Percentiles rank a stretch among this genome's conserved stretches.
Evolutionary conservation across 2,888 invertebrate species (phyloP).

Genomic region (Hirudinaria manillensis): DNA sequence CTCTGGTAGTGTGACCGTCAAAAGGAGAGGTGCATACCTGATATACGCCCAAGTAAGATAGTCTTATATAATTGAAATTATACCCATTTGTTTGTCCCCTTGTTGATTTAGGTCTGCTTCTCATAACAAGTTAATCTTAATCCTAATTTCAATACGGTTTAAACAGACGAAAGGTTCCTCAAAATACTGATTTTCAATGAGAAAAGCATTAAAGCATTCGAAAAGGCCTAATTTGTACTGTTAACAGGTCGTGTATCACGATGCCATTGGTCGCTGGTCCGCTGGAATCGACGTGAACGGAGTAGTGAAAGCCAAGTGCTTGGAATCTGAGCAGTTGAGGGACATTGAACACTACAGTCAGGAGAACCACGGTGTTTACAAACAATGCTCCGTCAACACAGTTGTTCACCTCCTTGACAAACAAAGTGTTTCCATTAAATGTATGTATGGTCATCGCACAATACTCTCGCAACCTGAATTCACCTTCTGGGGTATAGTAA

Average conservation of each 20-base stretch:
- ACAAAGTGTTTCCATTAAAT: conserved; percentile 27
- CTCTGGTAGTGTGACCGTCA: not conserved
- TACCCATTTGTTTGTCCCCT: no score
- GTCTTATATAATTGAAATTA: no score
- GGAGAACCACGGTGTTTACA: conserved; percentile 32
- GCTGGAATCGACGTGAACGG: conserved; percentile 27
- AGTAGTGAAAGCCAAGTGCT: conserved; percentile 21
- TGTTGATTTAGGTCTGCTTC: no score
- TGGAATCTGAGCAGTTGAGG: conserved; percentile 32
- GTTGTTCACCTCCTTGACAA: conserved; percentile 22
- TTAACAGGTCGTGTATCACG: conserved; percentile 30
- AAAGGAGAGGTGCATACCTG: not conserved
- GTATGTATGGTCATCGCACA: conserved; percentile 30
- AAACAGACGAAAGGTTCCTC: no score
- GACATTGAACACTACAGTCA: conserved; percentile 21
- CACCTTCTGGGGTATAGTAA: conserved; percentile 33
- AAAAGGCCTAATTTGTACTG: no score
- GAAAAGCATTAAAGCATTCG: no score
- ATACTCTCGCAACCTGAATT: conserved; percentile 31
- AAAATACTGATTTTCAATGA: not conserved
- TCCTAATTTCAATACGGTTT: no score
- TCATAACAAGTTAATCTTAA: no score
- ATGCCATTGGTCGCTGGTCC: conserved; percentile 32
- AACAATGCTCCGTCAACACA: conserved; percentile 27
- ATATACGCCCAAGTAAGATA: not conserved